These are phyloP conservation scores for Neoniphon sammara DNA, from an alignment of 2,797 vertebrate species.

Conservation along the genomic window DNA sequence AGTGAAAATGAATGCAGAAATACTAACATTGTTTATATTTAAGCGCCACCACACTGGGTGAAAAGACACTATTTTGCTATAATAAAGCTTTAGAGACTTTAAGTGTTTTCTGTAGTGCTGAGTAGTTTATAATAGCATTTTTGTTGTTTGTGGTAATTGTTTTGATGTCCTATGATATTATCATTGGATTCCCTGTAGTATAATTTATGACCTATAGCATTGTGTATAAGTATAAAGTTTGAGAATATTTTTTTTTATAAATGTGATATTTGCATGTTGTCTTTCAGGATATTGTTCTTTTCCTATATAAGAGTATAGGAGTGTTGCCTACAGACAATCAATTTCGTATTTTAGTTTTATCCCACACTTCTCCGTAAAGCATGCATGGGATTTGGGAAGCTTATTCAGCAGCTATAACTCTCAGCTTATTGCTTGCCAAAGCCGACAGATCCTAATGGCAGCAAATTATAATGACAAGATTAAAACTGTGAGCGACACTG, in stretches of 20 bases:
- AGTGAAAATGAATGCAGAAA: background rate
- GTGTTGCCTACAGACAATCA: no score
- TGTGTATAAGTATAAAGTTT: no score
- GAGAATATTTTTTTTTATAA: background rate
- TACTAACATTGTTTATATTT: background rate
- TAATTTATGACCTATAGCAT: background rate
- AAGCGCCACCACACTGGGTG: background rate
- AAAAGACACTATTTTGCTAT: background rate
- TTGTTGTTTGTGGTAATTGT: no score
- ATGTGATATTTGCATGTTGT: background rate
- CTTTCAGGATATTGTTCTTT: no score
- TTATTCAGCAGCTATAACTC: slow-evolving; percentile 11
- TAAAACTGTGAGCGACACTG: slow-evolving; percentile 38
- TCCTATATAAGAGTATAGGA: no score
- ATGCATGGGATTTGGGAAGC: slow-evolving; percentile 14
- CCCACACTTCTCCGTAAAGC: slow-evolving; percentile 8
- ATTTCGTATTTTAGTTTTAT: background rate
- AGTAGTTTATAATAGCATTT: no score
- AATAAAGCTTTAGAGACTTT: no score
- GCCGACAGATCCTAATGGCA: slow-evolving; percentile 30
- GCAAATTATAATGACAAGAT: slow-evolving; percentile 28
- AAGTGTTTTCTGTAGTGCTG: no score
- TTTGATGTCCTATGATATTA: background rate
- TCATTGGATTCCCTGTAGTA: background rate
- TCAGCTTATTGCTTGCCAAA: background rate